These are phyloP conservation scores for Eurypyga helias DNA, from an alignment of 2,113 vertebrate genomes.

Conservation along the genomic window DNA sequence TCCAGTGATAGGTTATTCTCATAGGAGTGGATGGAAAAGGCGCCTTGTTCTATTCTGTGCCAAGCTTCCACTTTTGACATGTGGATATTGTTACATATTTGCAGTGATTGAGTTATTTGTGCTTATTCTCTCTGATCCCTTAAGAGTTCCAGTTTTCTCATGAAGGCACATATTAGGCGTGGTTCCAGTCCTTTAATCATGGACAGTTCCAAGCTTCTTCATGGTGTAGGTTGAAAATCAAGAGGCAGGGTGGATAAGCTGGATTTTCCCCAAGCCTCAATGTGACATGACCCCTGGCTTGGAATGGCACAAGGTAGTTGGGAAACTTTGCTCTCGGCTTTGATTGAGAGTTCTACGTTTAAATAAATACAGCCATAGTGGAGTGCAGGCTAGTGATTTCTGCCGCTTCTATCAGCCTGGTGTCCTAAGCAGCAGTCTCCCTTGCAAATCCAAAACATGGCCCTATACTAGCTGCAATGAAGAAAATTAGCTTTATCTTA, in stretches of 20 bases:
- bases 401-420: not conserved
- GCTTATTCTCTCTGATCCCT: not conserved
- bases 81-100: not conserved
- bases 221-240: not conserved
- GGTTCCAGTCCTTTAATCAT: not conserved
- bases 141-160: not conserved
- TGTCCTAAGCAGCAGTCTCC: not conserved
- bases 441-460: not conserved
- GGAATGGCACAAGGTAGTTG: not conserved
- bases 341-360: not conserved
- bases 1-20: not conserved
- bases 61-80: not conserved
- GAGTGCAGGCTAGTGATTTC: not conserved
- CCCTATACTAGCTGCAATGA: too few relatives aligned
- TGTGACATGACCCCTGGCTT: not conserved
- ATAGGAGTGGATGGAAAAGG: not conserved
- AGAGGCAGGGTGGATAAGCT: not conserved
- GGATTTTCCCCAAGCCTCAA: not conserved
- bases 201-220: not conserved
- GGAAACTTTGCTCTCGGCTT: not conserved
- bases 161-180: not conserved
- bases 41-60: not conserved
- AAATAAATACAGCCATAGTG: not conserved
- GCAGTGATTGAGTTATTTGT: not conserved
- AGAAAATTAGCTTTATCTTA: too few relatives aligned